Base-by-base conservation (phyloP, 2,888 invertebrate species). In the Muschampia plurimacula region DNA sequence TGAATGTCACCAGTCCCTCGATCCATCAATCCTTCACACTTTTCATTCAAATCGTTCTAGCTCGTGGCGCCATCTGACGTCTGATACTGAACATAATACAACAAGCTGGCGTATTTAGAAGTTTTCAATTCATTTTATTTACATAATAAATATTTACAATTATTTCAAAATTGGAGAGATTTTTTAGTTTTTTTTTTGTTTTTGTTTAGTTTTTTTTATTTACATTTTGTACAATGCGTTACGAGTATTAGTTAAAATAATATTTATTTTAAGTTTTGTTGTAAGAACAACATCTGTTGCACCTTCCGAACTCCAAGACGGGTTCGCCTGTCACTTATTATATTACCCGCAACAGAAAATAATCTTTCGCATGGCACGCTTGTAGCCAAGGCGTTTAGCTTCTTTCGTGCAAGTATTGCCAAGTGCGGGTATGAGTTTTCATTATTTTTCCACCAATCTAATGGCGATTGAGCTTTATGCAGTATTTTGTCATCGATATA, bases 291-390 rank as follows among this genome's bases (percentile, higher is more conserved):
- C 10, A 44, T 9, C 10, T 44, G 44, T 2, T 44, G 46, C 2
- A 64, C 44, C 66, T 74, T 74, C 32, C 69, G 60, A 49, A 60
- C 69, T 12, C 74, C 66, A 7, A 73, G 69, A 60, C 73, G 59
- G 13, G 32, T 39, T 60, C 72, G 67, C 55, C 59, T 52, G 36
- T 69, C 72, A 10, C 49, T 70, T 49, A 74, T 70, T 55, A 74
- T 72, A 36, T 67, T 72, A 10, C 74, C 70, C 5, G 74, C 74
- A 36, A 63, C 65, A 10, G 73, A 74, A 69, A 74, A 74, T 22
- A 73, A 36, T 41, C 73, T 49, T 64, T 74, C 74, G 41, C 72
- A 69, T 41, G 67, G 64, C 44, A 73, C 74, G 57, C 74, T 70
- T 41, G 67, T 65, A 5, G 68, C 74, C 52, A 64, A 41, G 55